phyloP scores from a whole-genome alignment of 2,113 vertebrate genomes.

The Phoxinus phoxinus region DNA sequence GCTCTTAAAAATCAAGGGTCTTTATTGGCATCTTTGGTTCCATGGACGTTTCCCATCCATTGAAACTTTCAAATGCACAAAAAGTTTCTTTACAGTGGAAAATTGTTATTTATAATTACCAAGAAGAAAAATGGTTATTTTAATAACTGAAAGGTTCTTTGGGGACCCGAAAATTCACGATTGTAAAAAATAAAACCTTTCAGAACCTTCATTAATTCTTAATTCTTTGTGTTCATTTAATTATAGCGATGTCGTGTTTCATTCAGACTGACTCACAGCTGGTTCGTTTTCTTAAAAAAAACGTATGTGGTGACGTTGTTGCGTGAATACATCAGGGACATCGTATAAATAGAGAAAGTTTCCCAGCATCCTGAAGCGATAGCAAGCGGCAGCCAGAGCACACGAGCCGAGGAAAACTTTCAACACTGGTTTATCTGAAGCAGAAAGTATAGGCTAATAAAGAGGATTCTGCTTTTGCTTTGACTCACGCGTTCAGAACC shows the following conservation, averaged over 20 bases:
- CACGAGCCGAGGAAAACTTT: not conserved
- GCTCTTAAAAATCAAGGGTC: not conserved
- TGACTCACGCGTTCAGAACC: slow-evolving; percentile 21
- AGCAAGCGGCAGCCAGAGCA: slow-evolving; percentile 2
- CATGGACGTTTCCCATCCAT: too few species aligned
- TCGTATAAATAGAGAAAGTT: slow-evolving; percentile 66
- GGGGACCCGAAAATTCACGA: too few species aligned
- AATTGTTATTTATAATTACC: too few species aligned
- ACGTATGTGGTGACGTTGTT: slow-evolving; percentile 61
- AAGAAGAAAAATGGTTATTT: too few species aligned
- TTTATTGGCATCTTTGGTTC: too few species aligned
- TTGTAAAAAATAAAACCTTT: too few species aligned
- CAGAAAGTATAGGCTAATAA: not conserved
- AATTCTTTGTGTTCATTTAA: too few species aligned
- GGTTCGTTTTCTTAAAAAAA: slow-evolving; percentile 15
- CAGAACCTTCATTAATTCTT: too few species aligned
- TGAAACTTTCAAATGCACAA: too few species aligned
- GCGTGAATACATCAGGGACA: slow-evolving; percentile 31
- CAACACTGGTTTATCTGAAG: not conserved
- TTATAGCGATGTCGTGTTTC: slow-evolving; percentile 25
- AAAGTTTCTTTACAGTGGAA: too few species aligned
- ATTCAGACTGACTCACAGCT: slow-evolving; percentile 39
- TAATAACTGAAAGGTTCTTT: too few species aligned
- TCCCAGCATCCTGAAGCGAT: slow-evolving; percentile 48
- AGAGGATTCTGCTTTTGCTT: not conserved